These are phyloP conservation scores for Macquaria ambigua DNA, from an alignment of 2,113 vertebrate species.

Conservation along the genomic window DNA sequence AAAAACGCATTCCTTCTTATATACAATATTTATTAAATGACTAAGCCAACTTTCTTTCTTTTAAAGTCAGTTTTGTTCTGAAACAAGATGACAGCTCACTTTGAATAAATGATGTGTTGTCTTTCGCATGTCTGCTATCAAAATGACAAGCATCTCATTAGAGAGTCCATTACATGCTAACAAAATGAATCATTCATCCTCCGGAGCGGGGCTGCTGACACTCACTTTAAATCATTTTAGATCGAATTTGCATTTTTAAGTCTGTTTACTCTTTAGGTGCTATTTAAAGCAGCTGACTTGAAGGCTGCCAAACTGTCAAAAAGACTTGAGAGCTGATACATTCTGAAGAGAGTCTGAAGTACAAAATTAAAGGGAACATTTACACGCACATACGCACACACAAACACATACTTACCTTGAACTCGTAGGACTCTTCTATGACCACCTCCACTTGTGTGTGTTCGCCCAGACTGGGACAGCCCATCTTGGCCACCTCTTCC, in stretches of 20 bases:
- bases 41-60: background rate
- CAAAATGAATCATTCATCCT: constrained; percentile 35
- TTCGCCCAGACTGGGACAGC: constrained; percentile 87
- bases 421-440: constrained; percentile 89
- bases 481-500: constrained; percentile 87
- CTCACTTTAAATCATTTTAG: constrained; percentile 24
- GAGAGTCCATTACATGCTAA: constrained; percentile 24
- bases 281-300: background rate
- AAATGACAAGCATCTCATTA: constrained; percentile 45
- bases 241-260: constrained; percentile 26
- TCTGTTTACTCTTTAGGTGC: background rate
- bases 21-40: constrained; percentile 12
- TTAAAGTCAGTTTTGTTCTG: background rate
- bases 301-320: background rate
- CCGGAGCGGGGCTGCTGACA: background rate
- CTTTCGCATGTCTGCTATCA: constrained; percentile 20
- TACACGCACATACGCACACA: background rate
- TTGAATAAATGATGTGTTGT: constrained; percentile 25
- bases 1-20: background rate
- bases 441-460: constrained; percentile 83
- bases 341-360: background rate
- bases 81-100: constrained; percentile 16
- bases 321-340: background rate
- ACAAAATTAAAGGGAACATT: background rate
- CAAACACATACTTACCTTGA: constrained; percentile 78